Percentiles rank a stretch among this genome's conserved stretches.
These are phyloP conservation scores for Notolepis coatsorum DNA, from an alignment of 2,797 vertebrate species.

Conservation along the genomic window DNA sequence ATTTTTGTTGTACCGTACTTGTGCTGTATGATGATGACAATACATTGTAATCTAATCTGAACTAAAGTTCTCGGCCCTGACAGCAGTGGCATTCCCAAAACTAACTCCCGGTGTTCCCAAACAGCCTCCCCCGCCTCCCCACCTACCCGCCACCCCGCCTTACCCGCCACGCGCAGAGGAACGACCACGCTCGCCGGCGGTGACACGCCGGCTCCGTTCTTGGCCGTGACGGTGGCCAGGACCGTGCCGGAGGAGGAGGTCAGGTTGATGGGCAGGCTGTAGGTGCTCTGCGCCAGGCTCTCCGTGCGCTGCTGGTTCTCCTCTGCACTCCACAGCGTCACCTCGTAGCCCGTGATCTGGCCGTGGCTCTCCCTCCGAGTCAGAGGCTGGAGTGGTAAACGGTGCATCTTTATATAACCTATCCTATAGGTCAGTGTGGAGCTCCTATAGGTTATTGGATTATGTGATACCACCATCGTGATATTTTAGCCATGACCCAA, in stretches of 20 bases:
- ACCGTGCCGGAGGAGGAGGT: constrained; percentile 38
- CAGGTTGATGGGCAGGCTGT: constrained; percentile 57
- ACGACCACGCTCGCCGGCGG: constrained; percentile 53
- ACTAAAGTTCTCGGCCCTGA: too few relatives aligned
- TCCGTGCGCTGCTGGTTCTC: constrained; percentile 42
- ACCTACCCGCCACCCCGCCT: constrained; percentile 4
- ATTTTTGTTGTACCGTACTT: too few relatives aligned
- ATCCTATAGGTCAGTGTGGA: too few relatives aligned
- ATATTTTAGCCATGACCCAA: too few relatives aligned
- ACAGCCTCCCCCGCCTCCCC: background rate
- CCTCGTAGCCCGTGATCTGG: constrained; percentile 63
- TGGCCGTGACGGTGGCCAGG: constrained; percentile 64
- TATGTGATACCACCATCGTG: too few relatives aligned
- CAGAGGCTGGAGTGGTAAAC: constrained; percentile 70
- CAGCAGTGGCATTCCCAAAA: too few relatives aligned
- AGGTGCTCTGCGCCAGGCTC: constrained; percentile 15
- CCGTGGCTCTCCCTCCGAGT: constrained; percentile 71
- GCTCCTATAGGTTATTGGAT: too few relatives aligned
- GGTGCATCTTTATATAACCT: too few relatives aligned
- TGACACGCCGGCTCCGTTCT: constrained; percentile 66
- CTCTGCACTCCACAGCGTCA: constrained; percentile 68
- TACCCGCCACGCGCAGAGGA: constrained; percentile 65
- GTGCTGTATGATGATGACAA: too few relatives aligned
- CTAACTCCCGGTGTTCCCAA: too few relatives aligned
- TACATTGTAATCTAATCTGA: too few relatives aligned